These are phyloP conservation scores for Virgularia gustaviana DNA, from an alignment of 92 coral and sea anemone genomes.

Conservation along the genomic window DNA sequence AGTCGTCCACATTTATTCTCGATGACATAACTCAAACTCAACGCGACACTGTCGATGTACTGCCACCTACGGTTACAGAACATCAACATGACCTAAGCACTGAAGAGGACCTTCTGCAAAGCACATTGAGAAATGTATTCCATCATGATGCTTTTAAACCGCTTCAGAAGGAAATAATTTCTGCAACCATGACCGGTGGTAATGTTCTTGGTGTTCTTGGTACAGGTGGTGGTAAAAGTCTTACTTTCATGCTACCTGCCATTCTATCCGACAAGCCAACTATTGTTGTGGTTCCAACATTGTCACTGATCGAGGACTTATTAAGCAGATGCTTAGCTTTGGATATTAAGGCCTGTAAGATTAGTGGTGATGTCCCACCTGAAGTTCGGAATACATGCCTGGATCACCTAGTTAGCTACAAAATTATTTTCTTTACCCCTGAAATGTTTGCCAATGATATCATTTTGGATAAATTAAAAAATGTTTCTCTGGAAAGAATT, in stretches of 20 bases:
- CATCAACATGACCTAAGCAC: background rate
- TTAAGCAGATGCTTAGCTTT: background rate
- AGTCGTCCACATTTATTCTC: background rate
- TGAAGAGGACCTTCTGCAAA: background rate
- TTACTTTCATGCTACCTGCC: slow-evolving; percentile 42
- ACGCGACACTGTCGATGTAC: background rate
- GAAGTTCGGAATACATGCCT: background rate
- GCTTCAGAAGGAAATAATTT: slow-evolving; percentile 1
- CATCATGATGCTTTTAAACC: background rate
- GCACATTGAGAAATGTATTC: background rate
- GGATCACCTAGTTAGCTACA: background rate
- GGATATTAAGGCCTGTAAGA: slow-evolving; percentile 29
- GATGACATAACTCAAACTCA: background rate
- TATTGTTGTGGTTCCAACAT: slow-evolving; percentile 22
- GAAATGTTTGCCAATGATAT: slow-evolving; percentile 22
- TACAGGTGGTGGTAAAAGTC: slow-evolving; percentile 43
- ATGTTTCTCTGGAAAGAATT: too few species aligned
- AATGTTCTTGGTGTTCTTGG: slow-evolving; percentile 35
- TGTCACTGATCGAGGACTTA: slow-evolving; percentile 34
- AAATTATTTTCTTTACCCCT: slow-evolving; percentile 31
- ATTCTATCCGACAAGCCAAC: slow-evolving; percentile 31
- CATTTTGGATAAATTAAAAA: background rate
- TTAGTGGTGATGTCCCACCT: slow-evolving; percentile 22
- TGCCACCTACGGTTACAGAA: background rate
- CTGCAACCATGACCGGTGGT: background rate